phyloP scores from a whole-genome alignment of 2,113 vertebrate species.

The Anolis sagrei region DNA sequence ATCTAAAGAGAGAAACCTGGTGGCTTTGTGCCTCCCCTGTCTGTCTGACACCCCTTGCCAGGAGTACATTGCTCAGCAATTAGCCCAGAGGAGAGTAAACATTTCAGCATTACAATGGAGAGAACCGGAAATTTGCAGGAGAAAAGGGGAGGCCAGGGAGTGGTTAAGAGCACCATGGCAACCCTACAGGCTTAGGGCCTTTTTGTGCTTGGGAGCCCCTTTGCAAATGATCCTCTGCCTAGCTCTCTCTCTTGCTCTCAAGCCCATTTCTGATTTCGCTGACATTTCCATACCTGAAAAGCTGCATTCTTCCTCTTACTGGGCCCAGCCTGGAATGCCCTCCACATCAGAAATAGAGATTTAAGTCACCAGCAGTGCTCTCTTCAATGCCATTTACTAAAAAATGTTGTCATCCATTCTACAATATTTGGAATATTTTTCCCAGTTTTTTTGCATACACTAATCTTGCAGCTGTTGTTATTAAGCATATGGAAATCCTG shows the following conservation, averaged over 20 bases:
- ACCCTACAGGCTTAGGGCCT: constrained; percentile 47
- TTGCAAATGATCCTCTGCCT: constrained; percentile 40
- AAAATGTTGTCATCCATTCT: too few species aligned
- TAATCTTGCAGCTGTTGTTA: too few species aligned
- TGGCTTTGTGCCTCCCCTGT: background rate
- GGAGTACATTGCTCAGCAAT: constrained; percentile 47
- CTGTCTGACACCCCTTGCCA: constrained; percentile 32
- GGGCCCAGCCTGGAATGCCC: constrained; percentile 61
- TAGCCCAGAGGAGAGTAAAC: constrained; percentile 46
- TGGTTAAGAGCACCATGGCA: constrained; percentile 48
- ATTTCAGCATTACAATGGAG: constrained; percentile 28
- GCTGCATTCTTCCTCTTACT: constrained; percentile 36
- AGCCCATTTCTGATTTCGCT: constrained; percentile 45
- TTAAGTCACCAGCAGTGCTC: constrained; percentile 53
- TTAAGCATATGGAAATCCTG: too few species aligned
- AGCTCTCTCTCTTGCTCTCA: background rate
- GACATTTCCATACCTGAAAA: constrained; percentile 61
- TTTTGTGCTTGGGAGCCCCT: constrained; percentile 52
- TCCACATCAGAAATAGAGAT: constrained; percentile 72
- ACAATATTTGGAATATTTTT: too few species aligned
- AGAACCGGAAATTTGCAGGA: constrained; percentile 58
- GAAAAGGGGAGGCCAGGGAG: constrained; percentile 46
- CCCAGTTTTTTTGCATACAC: too few species aligned
- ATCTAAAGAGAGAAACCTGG: background rate
- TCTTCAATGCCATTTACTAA: too few species aligned